Evolutionary conservation across 1,140 invertebrate species (phyloP).

Genomic region (Pseudachorutes palmiensis): DNA sequence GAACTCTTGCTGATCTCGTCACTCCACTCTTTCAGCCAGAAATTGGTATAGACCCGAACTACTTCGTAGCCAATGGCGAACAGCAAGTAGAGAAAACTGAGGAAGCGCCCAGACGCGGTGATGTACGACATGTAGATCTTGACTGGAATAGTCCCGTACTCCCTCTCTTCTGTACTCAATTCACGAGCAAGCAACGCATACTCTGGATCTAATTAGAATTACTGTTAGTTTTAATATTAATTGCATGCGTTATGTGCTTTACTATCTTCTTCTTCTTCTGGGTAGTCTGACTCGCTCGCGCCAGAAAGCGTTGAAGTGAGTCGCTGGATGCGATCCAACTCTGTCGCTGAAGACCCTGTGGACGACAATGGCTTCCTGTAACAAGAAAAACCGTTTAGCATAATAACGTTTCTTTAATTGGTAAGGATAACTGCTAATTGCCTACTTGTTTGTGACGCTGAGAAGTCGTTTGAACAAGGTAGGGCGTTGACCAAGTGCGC

Average conservation of each 20-base stretch:
- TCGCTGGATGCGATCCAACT: constrained; percentile 22
- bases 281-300: constrained; percentile 43
- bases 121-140: constrained; percentile 57
- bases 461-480: constrained; percentile 21
- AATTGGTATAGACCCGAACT: constrained; percentile 53
- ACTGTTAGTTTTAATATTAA: constrained; percentile 10
- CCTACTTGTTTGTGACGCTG: constrained; percentile 7
- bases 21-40: constrained; percentile 58
- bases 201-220: constrained; percentile 24
- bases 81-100: constrained; percentile 49
- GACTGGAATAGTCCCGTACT: constrained; percentile 54
- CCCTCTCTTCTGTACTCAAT: constrained; percentile 49
- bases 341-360: constrained; percentile 24
- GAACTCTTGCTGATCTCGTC: constrained; percentile 37
- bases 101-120: constrained; percentile 51
- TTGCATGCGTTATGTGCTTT: constrained; percentile 28
- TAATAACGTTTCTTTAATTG: neutral
- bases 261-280: constrained; percentile 45
- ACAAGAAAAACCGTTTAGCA: neutral
- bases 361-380: constrained; percentile 17
- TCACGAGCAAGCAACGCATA: constrained; percentile 20
- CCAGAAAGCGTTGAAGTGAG: constrained; percentile 44
- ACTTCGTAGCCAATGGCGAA: constrained; percentile 52
- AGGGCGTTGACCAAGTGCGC: neutral
- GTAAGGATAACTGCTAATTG: neutral